Conservation (phyloP, 2,888 invertebrate species). For the Acanthosepion pharaonis region DNA sequence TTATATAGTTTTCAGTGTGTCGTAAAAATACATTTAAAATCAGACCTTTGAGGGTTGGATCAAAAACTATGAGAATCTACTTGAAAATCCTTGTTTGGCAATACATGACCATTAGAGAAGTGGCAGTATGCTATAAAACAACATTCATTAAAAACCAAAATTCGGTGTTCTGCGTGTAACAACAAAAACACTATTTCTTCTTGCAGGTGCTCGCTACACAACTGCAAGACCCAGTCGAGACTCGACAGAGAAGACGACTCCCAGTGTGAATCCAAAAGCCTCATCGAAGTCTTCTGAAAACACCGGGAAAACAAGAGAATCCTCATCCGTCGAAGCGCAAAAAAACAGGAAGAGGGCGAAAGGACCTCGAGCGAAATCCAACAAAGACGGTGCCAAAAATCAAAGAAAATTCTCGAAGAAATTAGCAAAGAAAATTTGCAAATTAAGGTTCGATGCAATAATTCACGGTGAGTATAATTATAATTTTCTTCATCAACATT, state of each 20-base stretch:
- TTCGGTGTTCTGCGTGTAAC: no score
- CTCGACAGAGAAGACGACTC: background rate
- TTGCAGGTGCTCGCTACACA: background rate
- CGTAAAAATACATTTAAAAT: no score
- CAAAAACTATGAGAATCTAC: no score
- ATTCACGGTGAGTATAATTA: background rate
- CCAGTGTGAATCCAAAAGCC: background rate
- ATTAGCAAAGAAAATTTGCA: background rate
- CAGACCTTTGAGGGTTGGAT: no score
- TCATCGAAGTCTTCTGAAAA: background rate
- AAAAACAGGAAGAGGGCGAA: background rate
- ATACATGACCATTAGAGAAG: no score
- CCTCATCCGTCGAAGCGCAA: background rate
- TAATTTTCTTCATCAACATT: no score
- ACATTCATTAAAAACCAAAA: no score
- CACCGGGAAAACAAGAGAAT: background rate
- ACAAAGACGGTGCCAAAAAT: background rate
- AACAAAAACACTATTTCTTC: background rate
- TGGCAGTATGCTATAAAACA: no score
- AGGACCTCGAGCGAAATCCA: background rate
- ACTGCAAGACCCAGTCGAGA: background rate
- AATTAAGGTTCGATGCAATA: background rate
- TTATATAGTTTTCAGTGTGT: no score
- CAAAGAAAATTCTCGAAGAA: background rate
- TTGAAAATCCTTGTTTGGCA: no score